A percentile compares a stretch with the other conserved stretches of the same genome.
Evolutionary conservation across 2,113 vertebrate genomes (phyloP).

Genomic region (Chaenocephalus aceratus): DNA sequence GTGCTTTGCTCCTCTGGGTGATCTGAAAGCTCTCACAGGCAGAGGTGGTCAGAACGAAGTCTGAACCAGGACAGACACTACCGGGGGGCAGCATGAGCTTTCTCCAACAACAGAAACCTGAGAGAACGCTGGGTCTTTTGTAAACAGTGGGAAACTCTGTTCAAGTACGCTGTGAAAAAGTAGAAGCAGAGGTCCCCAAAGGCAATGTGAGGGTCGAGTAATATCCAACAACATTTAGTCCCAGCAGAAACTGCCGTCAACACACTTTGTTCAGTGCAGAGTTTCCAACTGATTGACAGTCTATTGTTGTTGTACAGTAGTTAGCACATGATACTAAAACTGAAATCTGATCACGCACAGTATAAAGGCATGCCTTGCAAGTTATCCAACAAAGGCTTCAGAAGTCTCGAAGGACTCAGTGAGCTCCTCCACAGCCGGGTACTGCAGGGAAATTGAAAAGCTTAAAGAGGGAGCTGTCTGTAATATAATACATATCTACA

Average conservation of each 20-base stretch:
- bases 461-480: slow-evolving; percentile 19
- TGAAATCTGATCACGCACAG: slow-evolving; percentile 1
- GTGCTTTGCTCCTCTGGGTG: slow-evolving; percentile 50
- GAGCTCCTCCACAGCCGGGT: slow-evolving; percentile 6
- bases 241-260: slow-evolving; percentile 8
- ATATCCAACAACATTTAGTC: slow-evolving; percentile 23
- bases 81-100: slow-evolving; percentile 32
- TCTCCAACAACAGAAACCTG: slow-evolving; percentile 37
- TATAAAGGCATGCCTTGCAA: neutral
- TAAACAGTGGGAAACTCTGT: slow-evolving; percentile 19
- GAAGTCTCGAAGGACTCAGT: slow-evolving; percentile 13
- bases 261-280: neutral
- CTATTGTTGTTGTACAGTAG: neutral
- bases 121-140: slow-evolving; percentile 31
- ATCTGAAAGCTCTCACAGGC: slow-evolving; percentile 36
- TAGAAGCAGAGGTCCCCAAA: neutral
- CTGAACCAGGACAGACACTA: slow-evolving; percentile 40
- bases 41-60: slow-evolving; percentile 28
- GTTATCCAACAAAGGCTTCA: slow-evolving; percentile 23
- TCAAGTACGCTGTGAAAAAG: slow-evolving; percentile 26
- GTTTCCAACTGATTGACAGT: slow-evolving; percentile 6
- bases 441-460: slow-evolving; percentile 30
- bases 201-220: neutral
- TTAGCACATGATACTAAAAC: neutral
- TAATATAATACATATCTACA: slow-evolving; percentile 31